Evolutionary conservation across 2,113 vertebrate genomes (phyloP).

Genomic region (Xyrauchen texanus): DNA sequence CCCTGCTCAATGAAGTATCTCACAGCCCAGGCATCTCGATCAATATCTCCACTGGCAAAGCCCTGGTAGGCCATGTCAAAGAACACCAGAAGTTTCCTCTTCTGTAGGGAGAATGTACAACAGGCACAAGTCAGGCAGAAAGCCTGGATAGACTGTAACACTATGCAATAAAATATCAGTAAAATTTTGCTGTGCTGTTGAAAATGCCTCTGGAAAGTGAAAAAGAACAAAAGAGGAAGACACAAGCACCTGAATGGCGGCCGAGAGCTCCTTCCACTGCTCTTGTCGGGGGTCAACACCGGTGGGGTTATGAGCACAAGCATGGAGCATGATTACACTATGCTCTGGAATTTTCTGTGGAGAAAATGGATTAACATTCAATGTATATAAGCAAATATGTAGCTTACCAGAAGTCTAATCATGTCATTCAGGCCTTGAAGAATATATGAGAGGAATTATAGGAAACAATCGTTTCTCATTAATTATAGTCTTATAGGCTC

Average conservation of each 20-base stretch:
- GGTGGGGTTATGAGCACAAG: conserved; percentile 96
- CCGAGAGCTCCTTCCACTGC: conserved; percentile 92
- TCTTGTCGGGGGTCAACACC: conserved; percentile 92
- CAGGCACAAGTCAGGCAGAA: neutral
- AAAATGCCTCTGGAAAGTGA: too few species aligned
- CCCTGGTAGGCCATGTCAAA: conserved; percentile 99
- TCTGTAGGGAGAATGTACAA: conserved; percentile 68
- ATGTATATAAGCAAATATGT: too few species aligned
- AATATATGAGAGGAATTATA: neutral
- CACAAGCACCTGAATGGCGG: conserved; percentile 80
- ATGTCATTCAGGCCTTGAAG: neutral
- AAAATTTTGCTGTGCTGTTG: too few species aligned
- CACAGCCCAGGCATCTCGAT: conserved; percentile 94
- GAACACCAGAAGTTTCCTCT: conserved; percentile 89
- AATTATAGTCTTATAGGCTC: too few species aligned
- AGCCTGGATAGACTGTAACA: too few species aligned
- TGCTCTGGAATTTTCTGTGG: conserved; percentile 92
- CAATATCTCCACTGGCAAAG: conserved; percentile 94
- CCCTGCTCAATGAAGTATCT: conserved; percentile 94
- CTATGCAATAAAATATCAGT: too few species aligned
- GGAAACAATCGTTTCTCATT: too few species aligned
- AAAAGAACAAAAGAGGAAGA: neutral
- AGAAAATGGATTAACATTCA: too few species aligned
- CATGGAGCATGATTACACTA: conserved; percentile 89
- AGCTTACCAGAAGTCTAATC: too few species aligned